phyloP scores from a whole-genome alignment of 2,113 vertebrate genomes.

The Gavia stellata region DNA sequence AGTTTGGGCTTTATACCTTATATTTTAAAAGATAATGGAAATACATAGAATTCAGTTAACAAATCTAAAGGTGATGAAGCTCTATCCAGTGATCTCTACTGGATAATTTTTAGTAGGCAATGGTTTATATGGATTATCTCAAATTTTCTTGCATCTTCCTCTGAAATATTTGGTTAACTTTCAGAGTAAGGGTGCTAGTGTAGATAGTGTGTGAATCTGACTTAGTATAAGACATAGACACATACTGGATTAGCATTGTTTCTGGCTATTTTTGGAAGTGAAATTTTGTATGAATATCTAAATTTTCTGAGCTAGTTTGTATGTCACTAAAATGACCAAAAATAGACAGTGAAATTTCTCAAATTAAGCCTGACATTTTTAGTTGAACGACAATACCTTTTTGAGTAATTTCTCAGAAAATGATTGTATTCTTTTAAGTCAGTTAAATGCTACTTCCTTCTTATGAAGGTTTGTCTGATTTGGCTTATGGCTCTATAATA shows the following conservation, averaged over 20 bases:
- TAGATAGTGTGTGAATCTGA: background rate
- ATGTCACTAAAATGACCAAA: background rate
- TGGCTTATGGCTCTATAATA: background rate
- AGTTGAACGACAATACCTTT: background rate
- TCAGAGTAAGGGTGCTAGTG: background rate
- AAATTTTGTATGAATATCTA: background rate
- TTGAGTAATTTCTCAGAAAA: background rate
- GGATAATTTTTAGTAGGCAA: background rate
- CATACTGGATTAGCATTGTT: background rate
- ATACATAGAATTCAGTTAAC: background rate
- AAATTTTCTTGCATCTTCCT: background rate
- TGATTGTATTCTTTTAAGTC: background rate
- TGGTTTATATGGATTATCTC: background rate
- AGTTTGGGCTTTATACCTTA: background rate
- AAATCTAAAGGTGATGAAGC: background rate
- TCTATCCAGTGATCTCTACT: background rate
- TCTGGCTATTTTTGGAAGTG: background rate
- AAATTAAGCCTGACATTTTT: background rate
- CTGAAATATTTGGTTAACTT: background rate
- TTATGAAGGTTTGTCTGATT: background rate
- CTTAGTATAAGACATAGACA: background rate
- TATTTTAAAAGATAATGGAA: background rate
- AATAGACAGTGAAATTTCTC: background rate
- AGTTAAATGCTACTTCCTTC: background rate
- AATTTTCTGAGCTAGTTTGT: background rate